These are phyloP conservation scores for Silurus meridionalis DNA, from an alignment of 2,113 vertebrate genomes.

Conservation along the genomic window DNA sequence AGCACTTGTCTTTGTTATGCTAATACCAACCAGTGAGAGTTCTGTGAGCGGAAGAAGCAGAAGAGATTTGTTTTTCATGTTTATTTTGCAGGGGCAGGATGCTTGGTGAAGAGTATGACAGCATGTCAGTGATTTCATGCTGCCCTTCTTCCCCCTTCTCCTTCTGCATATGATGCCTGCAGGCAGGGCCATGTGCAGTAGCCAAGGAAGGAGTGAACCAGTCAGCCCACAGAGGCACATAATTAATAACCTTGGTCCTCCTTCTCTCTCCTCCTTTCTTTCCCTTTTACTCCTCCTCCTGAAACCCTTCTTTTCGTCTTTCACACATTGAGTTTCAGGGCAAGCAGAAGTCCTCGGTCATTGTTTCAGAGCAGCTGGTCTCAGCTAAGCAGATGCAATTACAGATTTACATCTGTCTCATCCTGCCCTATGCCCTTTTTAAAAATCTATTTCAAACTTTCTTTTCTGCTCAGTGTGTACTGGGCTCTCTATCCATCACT, in stretches of 20 bases:
- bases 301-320: constrained; percentile 14
- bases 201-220: constrained; percentile 7
- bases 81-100: constrained; percentile 36
- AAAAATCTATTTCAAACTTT: constrained; percentile 12
- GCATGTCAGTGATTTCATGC: constrained; percentile 32
- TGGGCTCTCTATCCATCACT: constrained; percentile 28
- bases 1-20: constrained; percentile 62
- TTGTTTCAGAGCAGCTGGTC: constrained; percentile 62
- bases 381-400: constrained; percentile 62
- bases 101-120: constrained; percentile 30
- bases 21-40: constrained; percentile 40
- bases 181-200: not conserved
- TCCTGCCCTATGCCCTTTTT: constrained; percentile 32
- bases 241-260: constrained; percentile 24
- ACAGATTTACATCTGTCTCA: constrained; percentile 58
- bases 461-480: constrained; percentile 42
- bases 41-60: not conserved
- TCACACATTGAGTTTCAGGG: constrained; percentile 22
- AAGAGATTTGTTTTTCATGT: constrained; percentile 35
- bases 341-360: constrained; percentile 54
- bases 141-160: constrained; percentile 9
- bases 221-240: not conserved
- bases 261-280: not conserved
- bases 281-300: constrained; percentile 22
- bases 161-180: not conserved